Base-by-base conservation (phyloP, 2,888 invertebrate genomes). In the Mythimna ferrago region DNA sequence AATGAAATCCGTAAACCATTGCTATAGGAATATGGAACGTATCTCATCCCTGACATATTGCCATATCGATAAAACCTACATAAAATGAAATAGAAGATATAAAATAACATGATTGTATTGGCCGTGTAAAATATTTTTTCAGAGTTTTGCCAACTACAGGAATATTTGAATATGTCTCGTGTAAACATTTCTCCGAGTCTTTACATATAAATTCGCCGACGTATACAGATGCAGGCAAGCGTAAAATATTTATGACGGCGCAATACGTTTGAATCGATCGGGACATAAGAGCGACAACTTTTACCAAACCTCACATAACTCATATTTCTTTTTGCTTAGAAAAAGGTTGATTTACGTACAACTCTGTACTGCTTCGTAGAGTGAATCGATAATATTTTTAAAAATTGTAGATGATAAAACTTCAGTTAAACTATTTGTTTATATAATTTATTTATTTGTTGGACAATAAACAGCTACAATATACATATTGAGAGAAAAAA, bases 241-340 rank as follows among this genome's bases (percentile, higher is more conserved):
- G 86, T 85, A 85, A 85, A 85, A 85, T 85, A 85, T 85, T 85
- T 85, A 85, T 85, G 84, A 75, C 74, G 74, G 73, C 86, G 85
- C 85, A 81, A 83, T 83, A 83, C 71, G 80, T 70, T 73, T 70
- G 76, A 73, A 85, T 85, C 85, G 85, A 85, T 85, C 82, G 78
- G 71, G 51, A 76, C 66, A 76, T 72, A 81, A 70, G 60, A 78
- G 73, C 73, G 72, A 77, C 69, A 73, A 78, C 71, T 78, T 80
- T 72, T 78, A 73, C 61, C 63, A 77, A 78, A 76, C 44, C 71
- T 61, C 68, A 71, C 61, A 70, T 51, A 68, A 61, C 76, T 67
- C 60, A 71, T 82, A 75, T 76, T 58, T 73, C 54, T 54, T 83
- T 63, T 71, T 70, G 64, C 38, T 78, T 63, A 63, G 38, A 61